Conservation (phyloP, 2,113 vertebrate species). For the Zootoca vivipara region DNA sequence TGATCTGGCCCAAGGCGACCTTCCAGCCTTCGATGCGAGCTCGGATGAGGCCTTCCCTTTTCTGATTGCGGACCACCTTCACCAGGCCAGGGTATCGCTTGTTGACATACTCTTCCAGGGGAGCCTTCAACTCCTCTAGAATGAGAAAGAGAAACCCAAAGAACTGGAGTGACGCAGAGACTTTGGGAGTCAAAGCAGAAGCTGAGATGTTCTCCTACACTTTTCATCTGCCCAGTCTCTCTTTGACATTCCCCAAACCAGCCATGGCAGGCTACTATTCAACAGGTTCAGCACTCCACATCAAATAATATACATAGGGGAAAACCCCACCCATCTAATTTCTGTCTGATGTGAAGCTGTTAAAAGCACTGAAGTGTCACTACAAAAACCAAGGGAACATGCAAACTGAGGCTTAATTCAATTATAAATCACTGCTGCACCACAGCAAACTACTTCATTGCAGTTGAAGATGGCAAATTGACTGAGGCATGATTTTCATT, state of each 20-base stretch:
- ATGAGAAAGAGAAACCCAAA: slow-evolving; percentile 30
- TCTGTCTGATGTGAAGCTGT: not conserved
- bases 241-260: not conserved
- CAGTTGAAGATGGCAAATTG: not conserved
- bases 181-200: too few relatives aligned
- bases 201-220: too few relatives aligned
- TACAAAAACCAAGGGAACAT: not conserved
- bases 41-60: slow-evolving; percentile 93
- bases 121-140: slow-evolving; percentile 92
- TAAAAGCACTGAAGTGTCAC: not conserved
- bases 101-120: slow-evolving; percentile 94
- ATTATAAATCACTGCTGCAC: not conserved
- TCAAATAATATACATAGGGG: not conserved
- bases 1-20: slow-evolving; percentile 89
- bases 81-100: slow-evolving; percentile 94
- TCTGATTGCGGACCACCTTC: slow-evolving; percentile 95
- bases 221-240: not conserved
- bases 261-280: not conserved
- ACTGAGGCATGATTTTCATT: not conserved
- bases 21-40: slow-evolving; percentile 97
- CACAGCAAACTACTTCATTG: not conserved
- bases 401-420: too few relatives aligned
- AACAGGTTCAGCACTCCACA: not conserved
- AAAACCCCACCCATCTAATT: not conserved
- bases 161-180: not conserved